Base-by-base conservation (phyloP, 2,888 invertebrate genomes). In the Autographa gamma region DNA sequence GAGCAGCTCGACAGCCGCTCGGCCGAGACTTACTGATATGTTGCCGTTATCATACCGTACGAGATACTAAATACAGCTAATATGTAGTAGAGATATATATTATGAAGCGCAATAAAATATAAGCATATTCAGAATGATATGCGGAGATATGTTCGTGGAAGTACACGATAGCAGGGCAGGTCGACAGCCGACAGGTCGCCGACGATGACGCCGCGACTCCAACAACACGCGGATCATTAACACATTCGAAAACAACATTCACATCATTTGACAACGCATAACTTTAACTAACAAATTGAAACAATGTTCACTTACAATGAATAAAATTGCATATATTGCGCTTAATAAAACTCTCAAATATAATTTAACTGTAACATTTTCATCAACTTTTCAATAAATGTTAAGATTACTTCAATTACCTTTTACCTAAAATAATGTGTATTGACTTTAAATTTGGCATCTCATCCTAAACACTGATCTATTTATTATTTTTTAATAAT, bases 361-460 rank as follows among this genome's bases (percentile, higher is more conserved):
- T 95, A 95, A 94, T 95, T 95, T 91, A 95, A 95, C 94, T 94
- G 94, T 94, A 95, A 95, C 94, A 95, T 94, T 94, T 91, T 93
- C 89, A 93, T 94, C 90, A 94, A 94, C 94, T 95, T 93, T 94
- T 95, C 88, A 94, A 94, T 95, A 94, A 94, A 94, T 90, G 94
- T 94, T 93, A 94, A 93, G 93, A 93, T 94, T 94, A 94, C 89
- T 90, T 94, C 93, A 94, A 92, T 95, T 95, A 95, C 89, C 88
- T 90, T 96, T 96, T 96, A 96, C 96, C 96, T 96, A 95, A 95
- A 95, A 94, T 96, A 96, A 96, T 93, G 93, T 86, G 96, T 96
- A 96, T 96, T 96, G 96, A 96, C 96, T 96, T 96, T 96, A 94
- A 95, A 96, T 96, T 97, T 97, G 96, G 96, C 96, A 96, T 94